These are phyloP conservation scores for Chionodraco myersi DNA, from an alignment of 2,113 vertebrate species.

Conservation along the genomic window DNA sequence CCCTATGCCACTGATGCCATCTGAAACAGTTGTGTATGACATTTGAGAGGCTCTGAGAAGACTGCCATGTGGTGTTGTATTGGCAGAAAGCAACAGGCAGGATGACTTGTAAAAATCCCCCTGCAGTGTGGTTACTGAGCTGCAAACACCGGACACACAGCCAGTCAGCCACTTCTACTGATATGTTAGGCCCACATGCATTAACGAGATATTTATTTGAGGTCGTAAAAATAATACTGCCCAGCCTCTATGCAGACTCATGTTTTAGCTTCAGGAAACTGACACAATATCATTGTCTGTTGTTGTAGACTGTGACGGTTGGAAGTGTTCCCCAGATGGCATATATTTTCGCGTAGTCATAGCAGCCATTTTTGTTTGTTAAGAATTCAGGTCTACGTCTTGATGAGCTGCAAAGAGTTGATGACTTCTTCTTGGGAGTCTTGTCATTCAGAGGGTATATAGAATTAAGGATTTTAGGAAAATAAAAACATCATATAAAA, in stretches of 20 bases:
- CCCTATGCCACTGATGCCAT: constrained; percentile 43
- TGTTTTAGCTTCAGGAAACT: neutral
- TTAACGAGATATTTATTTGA: neutral
- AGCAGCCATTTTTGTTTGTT: constrained; percentile 3
- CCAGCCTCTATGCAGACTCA: neutral
- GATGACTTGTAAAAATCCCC: constrained; percentile 67
- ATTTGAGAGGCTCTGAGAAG: constrained; percentile 59
- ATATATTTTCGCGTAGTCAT: neutral
- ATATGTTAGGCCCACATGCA: neutral
- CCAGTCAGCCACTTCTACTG: neutral
- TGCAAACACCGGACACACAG: constrained; percentile 11
- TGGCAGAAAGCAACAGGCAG: constrained; percentile 35
- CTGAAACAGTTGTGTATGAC: constrained; percentile 47
- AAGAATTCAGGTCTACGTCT: neutral
- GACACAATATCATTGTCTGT: neutral
- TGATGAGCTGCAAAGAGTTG: constrained; percentile 4
- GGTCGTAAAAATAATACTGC: neutral
- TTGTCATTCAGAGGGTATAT: neutral
- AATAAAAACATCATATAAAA: neutral
- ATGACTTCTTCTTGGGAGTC: neutral
- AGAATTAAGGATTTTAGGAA: neutral
- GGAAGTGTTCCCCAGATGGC: neutral
- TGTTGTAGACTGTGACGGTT: neutral
- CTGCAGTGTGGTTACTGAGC: constrained; percentile 6
- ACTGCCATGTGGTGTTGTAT: constrained; percentile 16